phyloP scores from a whole-genome alignment of 1,140 invertebrate species.

The Conopomorpha cramerella region DNA sequence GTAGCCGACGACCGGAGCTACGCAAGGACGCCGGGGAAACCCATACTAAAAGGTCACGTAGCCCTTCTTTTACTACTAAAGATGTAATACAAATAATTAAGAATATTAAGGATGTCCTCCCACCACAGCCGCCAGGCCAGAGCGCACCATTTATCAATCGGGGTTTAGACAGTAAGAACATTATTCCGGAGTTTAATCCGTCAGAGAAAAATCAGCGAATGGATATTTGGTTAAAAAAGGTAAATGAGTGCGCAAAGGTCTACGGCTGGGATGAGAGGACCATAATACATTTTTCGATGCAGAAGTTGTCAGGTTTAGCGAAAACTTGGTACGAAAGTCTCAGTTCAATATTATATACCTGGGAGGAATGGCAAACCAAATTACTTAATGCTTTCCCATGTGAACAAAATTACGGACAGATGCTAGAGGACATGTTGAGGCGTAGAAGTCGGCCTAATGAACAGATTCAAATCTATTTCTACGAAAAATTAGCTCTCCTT shows the following conservation, averaged over 20 bases:
- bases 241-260: slow-evolving; percentile 6
- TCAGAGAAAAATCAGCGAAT: slow-evolving; percentile 5
- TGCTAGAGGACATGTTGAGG: slow-evolving; percentile 4
- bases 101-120: not conserved
- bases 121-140: slow-evolving; percentile 2
- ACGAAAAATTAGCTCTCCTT: slow-evolving; percentile 2
- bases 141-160: not conserved
- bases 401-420: slow-evolving; percentile 7
- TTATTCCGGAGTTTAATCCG: slow-evolving; percentile 5
- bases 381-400: slow-evolving; percentile 3
- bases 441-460: slow-evolving; percentile 2
- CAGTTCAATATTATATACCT: slow-evolving; percentile 3
- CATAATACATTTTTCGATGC: slow-evolving; percentile 6
- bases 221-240: slow-evolving; percentile 6
- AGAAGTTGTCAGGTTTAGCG: slow-evolving; percentile 3
- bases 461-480: slow-evolving; percentile 3
- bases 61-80: slow-evolving; percentile 4
- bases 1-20: not conserved
- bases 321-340: slow-evolving; percentile 8
- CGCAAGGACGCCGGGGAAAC: no score
- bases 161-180: slow-evolving; percentile 5
- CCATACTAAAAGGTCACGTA: slow-evolving; percentile 7
- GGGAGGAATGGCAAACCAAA: slow-evolving; percentile 7
- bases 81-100: slow-evolving; percentile 4
- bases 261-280: slow-evolving; percentile 7